Conservation (phyloP, 2,888 invertebrate genomes). For the Hypomecis atomaria region DNA sequence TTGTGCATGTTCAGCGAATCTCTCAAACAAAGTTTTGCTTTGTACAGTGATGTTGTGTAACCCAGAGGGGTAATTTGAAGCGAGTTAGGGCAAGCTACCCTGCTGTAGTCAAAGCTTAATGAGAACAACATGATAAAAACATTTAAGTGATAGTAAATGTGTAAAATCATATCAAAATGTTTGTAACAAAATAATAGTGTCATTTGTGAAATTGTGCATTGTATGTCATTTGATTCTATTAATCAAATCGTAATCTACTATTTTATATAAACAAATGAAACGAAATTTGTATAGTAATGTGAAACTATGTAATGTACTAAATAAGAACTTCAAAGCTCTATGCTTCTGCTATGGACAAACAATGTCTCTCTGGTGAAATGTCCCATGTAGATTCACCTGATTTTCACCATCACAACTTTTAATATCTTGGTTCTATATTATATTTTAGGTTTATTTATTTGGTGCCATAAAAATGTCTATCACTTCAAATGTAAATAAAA, state of each 20-base stretch:
- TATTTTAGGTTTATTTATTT: constrained; percentile 50
- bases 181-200: constrained; percentile 49
- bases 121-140: constrained; percentile 25
- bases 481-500: constrained; percentile 24
- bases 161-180: constrained; percentile 64
- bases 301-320: constrained; percentile 32
- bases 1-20: constrained; percentile 8
- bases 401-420: constrained; percentile 33
- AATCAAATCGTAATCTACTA: constrained; percentile 37
- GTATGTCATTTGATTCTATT: constrained; percentile 45
- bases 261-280: constrained; percentile 38
- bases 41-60: constrained; percentile 22
- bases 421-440: constrained; percentile 30
- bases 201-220: constrained; percentile 48
- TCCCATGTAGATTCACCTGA: constrained; percentile 23
- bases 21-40: constrained; percentile 22
- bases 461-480: constrained; percentile 63
- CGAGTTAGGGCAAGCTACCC: constrained; percentile 20
- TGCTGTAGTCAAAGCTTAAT: constrained; percentile 28
- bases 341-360: constrained; percentile 38
- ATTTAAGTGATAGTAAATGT: constrained; percentile 41
- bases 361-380: constrained; percentile 47
- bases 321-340: constrained; percentile 36
- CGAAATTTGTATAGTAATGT: constrained; percentile 38
- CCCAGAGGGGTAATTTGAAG: constrained; percentile 7